Percentiles rank a stretch among this genome's conserved stretches.
phyloP scores from a whole-genome alignment of 2,797 vertebrate species.

The Serranus cabrilla region DNA sequence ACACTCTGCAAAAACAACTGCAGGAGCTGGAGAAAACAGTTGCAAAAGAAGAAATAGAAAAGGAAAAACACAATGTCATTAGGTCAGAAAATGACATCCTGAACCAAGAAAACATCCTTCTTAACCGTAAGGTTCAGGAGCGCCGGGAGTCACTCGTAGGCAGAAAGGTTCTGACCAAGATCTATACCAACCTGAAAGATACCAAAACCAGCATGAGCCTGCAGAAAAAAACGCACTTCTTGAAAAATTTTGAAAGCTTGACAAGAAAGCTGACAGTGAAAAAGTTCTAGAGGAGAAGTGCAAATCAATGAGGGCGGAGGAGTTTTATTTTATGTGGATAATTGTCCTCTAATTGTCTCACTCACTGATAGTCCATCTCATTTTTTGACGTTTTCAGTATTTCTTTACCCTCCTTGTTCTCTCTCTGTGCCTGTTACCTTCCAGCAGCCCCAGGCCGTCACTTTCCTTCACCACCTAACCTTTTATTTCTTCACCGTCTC shows the following conservation, averaged over 20 bases:
- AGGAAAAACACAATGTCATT: too few relatives aligned
- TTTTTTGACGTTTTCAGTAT: too few relatives aligned
- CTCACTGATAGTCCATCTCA: background rate
- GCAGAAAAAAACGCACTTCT: background rate
- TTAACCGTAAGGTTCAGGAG: background rate
- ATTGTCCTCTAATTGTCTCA: background rate
- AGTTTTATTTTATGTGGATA: background rate
- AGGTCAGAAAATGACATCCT: background rate
- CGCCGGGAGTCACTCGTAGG: background rate
- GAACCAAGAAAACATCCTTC: background rate
- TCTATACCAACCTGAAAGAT: background rate
- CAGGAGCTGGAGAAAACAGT: background rate
- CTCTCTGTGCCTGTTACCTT: too few relatives aligned
- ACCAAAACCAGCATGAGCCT: background rate
- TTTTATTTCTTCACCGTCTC: constrained; percentile 35
- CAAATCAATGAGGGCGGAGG: background rate
- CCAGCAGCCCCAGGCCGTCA: constrained; percentile 14
- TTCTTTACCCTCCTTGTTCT: too few relatives aligned
- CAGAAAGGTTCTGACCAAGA: background rate
- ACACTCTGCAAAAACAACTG: too few relatives aligned
- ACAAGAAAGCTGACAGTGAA: background rate
- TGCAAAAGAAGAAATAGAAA: background rate
- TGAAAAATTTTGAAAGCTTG: background rate
- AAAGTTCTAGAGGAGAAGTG: too few relatives aligned
- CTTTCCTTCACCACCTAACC: constrained; percentile 34